phyloP scores from a whole-genome alignment of 2,888 invertebrate genomes.

The Lypha dubia region DNA sequence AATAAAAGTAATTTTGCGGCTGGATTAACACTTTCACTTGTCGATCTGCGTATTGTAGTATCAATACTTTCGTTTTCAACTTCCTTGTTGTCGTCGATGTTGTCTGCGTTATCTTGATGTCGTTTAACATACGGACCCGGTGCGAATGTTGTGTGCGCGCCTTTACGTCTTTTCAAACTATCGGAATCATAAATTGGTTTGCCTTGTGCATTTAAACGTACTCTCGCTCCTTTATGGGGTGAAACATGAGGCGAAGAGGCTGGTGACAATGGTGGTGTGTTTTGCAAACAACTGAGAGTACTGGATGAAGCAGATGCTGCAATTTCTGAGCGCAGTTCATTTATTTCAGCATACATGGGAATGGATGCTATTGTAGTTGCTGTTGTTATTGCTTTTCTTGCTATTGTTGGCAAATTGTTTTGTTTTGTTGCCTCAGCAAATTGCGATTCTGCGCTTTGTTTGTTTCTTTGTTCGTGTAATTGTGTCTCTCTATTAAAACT shows the following conservation, averaged over 20 bases:
- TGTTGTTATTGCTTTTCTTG: slow-evolving; percentile 38
- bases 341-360: slow-evolving; percentile 81
- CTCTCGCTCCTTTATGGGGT: slow-evolving; percentile 85
- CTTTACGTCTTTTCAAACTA: slow-evolving; percentile 90
- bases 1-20: slow-evolving; percentile 77
- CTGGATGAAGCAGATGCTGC: slow-evolving; percentile 68
- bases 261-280: slow-evolving; percentile 69
- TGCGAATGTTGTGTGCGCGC: slow-evolving; percentile 93
- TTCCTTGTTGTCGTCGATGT: slow-evolving; percentile 46
- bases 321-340: slow-evolving; percentile 77
- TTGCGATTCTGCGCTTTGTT: slow-evolving; percentile 76
- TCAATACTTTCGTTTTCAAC: slow-evolving; percentile 74
- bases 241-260: slow-evolving; percentile 64
- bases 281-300: slow-evolving; percentile 69
- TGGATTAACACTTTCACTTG: slow-evolving; percentile 76
- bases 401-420: slow-evolving; percentile 64
- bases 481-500: slow-evolving; percentile 65
- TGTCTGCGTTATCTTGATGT: slow-evolving; percentile 76
- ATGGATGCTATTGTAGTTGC: slow-evolving; percentile 75
- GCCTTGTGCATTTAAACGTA: slow-evolving; percentile 91
- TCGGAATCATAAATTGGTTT: slow-evolving; percentile 95
- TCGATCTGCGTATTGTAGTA: slow-evolving; percentile 63
- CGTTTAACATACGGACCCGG: slow-evolving; percentile 93
- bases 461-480: slow-evolving; percentile 74
- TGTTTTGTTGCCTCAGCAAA: slow-evolving; percentile 56